Base-by-base conservation (phyloP, 2,888 invertebrate genomes). In the Drosophila emarginata region DNA sequence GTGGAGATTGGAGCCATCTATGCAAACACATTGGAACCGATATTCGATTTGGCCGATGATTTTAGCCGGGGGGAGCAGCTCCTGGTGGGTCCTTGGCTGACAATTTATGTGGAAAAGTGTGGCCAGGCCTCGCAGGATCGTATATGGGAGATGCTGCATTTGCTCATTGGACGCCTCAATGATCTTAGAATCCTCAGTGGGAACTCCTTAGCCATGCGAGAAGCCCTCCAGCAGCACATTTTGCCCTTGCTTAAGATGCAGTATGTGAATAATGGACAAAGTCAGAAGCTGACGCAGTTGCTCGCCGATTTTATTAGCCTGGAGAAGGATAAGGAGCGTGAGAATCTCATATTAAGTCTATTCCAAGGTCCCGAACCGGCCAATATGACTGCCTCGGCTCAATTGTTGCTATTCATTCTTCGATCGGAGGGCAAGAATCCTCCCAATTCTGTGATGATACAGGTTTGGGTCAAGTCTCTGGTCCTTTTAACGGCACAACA, bases 401-500 rank as follows among this genome's bases (percentile, higher is more conserved):
- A 89, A 65, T 11, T 45, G 11, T 78, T 91, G 72, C 50, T 91
- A 32, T 64, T 88, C 0, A 76, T 80, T 36, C 77, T 91, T 1
- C 74, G 91, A 9, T 75, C 71, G 18, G 37, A 59, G 5, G 37
- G 1, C 15, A 4, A n/a, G 4, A 57, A 84, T n/a, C 80, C 76
- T 3, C 2, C 76, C 0, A 75, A 73, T n/a, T 32, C 84, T 0
- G 72, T 76, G 0, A 78, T 92, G 1, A 75, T 92, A 14, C 90
- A 91, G 70, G 85, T 90, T 2, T 92, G 92, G 92, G 72, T 92
- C 0, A 91, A 89, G 53, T 91, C 91, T 3, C 65, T 91, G 36
- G 90, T 92, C 0, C 73, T 92, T 5, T 72, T 92, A 14, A 89
- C 88, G 1, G 80, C 90, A 0, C 84, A 83, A 36, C 89, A 91